phyloP scores from a whole-genome alignment of 2,113 vertebrate genomes.

The Actenoides hombroni region DNA sequence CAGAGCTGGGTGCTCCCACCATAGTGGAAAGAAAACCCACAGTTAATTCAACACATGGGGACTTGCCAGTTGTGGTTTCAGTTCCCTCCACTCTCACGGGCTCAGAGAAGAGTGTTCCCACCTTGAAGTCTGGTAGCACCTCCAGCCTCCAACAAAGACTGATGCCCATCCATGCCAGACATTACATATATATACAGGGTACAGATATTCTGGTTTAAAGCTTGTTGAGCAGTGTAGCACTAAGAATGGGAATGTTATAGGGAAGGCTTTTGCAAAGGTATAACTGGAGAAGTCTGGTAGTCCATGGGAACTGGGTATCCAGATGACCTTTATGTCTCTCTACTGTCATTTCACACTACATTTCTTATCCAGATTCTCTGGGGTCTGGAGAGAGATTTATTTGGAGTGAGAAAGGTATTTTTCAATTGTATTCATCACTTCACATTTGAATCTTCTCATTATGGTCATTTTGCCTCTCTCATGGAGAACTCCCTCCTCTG shows the following conservation, averaged over 20 bases:
- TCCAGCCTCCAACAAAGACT: background rate
- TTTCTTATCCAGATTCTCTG: background rate
- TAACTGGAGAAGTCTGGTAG: background rate
- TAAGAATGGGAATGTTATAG: background rate
- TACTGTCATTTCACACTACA: background rate
- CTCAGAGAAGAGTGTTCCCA: background rate
- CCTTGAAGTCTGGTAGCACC: background rate
- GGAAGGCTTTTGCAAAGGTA: background rate
- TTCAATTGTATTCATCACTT: background rate
- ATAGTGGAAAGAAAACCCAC: background rate
- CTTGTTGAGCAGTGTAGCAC: background rate
- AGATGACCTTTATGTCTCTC: background rate
- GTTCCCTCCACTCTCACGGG: background rate
- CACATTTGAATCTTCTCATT: background rate
- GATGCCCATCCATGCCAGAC: background rate
- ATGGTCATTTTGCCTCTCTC: background rate
- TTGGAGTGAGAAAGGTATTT: background rate
- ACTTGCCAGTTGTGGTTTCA: background rate
- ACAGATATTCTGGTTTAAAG: background rate
- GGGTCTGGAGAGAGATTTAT: background rate
- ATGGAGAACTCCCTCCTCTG: background rate
- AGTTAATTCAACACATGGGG: background rate
- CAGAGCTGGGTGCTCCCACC: background rate
- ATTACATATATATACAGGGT: accelerated
- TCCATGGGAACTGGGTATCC: background rate